Evolutionary conservation across 2,797 vertebrate genomes (phyloP).

Genomic region (Apodemus agrarius): DNA sequence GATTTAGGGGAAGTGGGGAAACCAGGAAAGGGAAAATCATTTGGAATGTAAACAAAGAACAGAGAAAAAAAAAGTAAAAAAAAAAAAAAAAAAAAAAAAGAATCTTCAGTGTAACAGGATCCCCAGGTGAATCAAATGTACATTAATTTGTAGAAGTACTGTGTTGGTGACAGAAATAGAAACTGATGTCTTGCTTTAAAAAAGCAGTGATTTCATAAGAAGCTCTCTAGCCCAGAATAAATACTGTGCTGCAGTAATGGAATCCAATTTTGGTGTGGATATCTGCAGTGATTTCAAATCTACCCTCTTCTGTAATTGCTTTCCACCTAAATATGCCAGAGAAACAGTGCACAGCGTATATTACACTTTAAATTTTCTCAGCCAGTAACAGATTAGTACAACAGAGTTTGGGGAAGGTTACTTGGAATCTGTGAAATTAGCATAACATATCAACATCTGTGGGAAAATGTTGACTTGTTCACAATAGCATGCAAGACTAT

Average conservation of each 20-base stretch:
- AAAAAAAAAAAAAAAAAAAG: too few species aligned
- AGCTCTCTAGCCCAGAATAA: constrained; percentile 14
- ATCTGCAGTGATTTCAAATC: not conserved
- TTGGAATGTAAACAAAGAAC: too few species aligned
- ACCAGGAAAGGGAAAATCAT: too few species aligned
- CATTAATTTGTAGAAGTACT: not conserved
- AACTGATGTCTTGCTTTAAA: not conserved
- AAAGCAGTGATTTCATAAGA: not conserved
- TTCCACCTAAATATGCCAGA: not conserved
- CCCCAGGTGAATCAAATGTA: not conserved
- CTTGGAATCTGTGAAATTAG: not conserved
- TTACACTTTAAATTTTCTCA: constrained; percentile 10
- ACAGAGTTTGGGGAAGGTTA: not conserved
- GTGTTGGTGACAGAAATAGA: constrained; percentile 39
- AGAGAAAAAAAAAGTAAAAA: too few species aligned
- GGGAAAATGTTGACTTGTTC: not conserved
- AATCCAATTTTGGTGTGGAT: constrained; percentile 1
- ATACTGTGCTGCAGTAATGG: not conserved
- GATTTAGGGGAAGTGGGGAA: too few species aligned
- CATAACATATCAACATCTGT: not conserved
- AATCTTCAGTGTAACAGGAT: constrained; percentile 29
- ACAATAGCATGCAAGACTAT: not conserved
- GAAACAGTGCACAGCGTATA: not conserved
- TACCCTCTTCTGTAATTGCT: not conserved
- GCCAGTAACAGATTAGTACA: not conserved